Conservation (phyloP, 2,888 invertebrate species). For the Drosophila antonietae region DNA sequence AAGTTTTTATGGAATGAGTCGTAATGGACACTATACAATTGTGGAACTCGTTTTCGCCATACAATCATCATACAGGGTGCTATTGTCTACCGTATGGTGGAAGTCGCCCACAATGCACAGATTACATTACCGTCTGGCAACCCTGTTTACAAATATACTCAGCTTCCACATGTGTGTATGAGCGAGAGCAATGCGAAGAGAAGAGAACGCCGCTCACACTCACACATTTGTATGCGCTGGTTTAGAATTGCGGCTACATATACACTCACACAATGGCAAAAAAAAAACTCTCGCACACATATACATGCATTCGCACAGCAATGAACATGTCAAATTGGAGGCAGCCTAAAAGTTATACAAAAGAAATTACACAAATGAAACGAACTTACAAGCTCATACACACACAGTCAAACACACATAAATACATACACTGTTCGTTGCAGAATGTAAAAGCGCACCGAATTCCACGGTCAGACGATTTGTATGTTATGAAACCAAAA, state of each 20-base stretch:
- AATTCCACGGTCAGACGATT: conserved; percentile 55
- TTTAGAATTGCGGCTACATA: conserved; percentile 68
- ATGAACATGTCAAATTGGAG: conserved; percentile 62
- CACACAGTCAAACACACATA: conserved; percentile 12
- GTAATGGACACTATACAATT: conserved; percentile 31
- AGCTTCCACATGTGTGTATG: conserved; percentile 72
- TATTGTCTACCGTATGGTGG: conserved; percentile 4
- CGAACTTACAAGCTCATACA: conserved; percentile 33
- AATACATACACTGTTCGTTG: conserved; percentile 50
- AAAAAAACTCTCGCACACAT: conserved; percentile 21
- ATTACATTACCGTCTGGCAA: conserved; percentile 56
- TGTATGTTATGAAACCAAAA: conserved; percentile 82
- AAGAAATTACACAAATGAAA: conserved; percentile 71
- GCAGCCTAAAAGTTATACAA: conserved; percentile 71
- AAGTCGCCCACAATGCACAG: conserved; percentile 12
- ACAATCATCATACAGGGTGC: conserved; percentile 47
- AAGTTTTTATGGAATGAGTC: conserved; percentile 32
- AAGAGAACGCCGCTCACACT: conserved; percentile 50
- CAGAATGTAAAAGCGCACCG: conserved; percentile 54
- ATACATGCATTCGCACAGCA: conserved; percentile 42
- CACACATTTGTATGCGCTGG: conserved; percentile 36
- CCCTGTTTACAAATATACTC: conserved; percentile 57
- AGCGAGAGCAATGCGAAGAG: conserved; percentile 50
- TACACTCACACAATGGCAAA: conserved; percentile 25
- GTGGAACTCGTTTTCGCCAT: conserved; percentile 54